Percentiles rank a stretch among this genome's conserved stretches.
These are phyloP conservation scores for Hyposoter dolosus DNA, from an alignment of 2,888 invertebrate species.

Conservation along the genomic window DNA sequence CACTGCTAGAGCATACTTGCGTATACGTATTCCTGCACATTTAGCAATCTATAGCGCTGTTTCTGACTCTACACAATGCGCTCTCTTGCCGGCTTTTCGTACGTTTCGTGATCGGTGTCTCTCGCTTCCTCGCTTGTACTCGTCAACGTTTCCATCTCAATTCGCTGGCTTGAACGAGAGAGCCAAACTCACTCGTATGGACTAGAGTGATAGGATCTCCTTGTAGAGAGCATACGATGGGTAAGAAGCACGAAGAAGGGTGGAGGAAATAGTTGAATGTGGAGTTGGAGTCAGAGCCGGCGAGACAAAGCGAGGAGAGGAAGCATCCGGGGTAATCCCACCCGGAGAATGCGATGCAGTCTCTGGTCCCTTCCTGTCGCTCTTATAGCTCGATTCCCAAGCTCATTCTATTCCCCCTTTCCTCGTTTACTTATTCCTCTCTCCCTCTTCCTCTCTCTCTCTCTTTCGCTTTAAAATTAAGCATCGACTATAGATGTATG, in stretches of 20 bases:
- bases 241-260: constrained; percentile 68
- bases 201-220: constrained; percentile 61
- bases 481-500: constrained; percentile 24
- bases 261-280: constrained; percentile 77
- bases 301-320: constrained; percentile 81
- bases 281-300: constrained; percentile 75
- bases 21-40: neutral
- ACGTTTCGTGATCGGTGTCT: constrained; percentile 73
- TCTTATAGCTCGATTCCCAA: constrained; percentile 58
- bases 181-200: constrained; percentile 40
- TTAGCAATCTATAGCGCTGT: constrained; percentile 27
- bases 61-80: constrained; percentile 32
- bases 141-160: constrained; percentile 64
- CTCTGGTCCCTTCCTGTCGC: constrained; percentile 77
- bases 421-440: constrained; percentile 15
- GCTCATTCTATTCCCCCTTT: constrained; percentile 38
- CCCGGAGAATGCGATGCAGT: constrained; percentile 79
- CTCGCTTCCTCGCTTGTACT: constrained; percentile 70
- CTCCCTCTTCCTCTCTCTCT: constrained; percentile 6
- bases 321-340: constrained; percentile 81
- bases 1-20: neutral
- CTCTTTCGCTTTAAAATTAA: constrained; percentile 16
- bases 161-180: constrained; percentile 58
- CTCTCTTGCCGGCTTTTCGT: constrained; percentile 44
- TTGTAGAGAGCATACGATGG: constrained; percentile 50